Conservation (phyloP, 2,113 vertebrate species). For the Osmerus eperlanus region DNA sequence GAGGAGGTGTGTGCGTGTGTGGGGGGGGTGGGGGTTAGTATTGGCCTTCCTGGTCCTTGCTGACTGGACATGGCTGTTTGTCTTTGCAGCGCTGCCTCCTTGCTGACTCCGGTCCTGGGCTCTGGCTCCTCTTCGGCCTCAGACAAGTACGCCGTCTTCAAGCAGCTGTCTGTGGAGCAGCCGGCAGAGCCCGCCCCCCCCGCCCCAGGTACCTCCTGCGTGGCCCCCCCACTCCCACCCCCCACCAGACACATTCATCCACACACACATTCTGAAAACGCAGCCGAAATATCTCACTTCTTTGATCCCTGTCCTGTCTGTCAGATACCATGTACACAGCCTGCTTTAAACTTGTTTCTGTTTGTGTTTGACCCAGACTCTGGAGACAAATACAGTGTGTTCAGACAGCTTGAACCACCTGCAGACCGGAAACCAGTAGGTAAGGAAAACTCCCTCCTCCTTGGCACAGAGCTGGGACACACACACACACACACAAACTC, state of each 20-base stretch:
- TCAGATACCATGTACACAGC: not conserved
- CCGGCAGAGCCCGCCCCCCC: constrained; percentile 75
- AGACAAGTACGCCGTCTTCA: constrained; percentile 96
- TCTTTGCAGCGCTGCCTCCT: constrained; percentile 73
- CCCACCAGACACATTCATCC: not conserved
- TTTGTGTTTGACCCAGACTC: constrained; percentile 68
- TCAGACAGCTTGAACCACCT: constrained; percentile 86
- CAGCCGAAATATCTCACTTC: not conserved
- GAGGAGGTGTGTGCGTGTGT: no score
- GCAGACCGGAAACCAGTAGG: constrained; percentile 84
- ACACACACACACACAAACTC: not conserved
- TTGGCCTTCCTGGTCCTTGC: constrained; percentile 6
- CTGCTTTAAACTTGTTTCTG: constrained; percentile 9
- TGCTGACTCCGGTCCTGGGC: constrained; percentile 89
- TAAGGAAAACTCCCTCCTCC: constrained; percentile 65
- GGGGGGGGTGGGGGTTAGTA: no score
- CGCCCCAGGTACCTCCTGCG: constrained; percentile 79
- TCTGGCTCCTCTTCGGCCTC: constrained; percentile 69
- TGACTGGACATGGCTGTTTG: constrained; percentile 21
- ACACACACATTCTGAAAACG: no score
- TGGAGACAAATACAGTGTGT: constrained; percentile 95
- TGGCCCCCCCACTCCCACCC: not conserved
- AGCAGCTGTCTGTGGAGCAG: constrained; percentile 86
- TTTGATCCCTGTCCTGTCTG: not conserved
- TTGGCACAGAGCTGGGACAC: not conserved